Conservation (phyloP, 2,888 invertebrate species). For the Callimorpha dominula region DNA sequence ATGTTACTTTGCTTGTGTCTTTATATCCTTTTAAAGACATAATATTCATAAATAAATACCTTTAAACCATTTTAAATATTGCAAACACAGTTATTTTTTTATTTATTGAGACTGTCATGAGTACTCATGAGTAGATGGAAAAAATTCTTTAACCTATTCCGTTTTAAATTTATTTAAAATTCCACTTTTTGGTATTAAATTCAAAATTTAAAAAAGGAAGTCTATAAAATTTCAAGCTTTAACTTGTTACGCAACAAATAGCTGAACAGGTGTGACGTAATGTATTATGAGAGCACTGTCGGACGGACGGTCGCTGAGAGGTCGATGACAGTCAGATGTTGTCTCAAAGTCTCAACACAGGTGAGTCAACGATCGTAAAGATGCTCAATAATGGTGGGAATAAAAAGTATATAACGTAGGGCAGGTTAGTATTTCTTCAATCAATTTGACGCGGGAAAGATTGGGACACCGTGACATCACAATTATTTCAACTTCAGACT, state of each 20-base stretch:
- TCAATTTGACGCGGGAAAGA: conserved; percentile 19
- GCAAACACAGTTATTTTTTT: neutral
- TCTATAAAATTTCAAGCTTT: neutral
- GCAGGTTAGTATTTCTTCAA: conserved; percentile 20
- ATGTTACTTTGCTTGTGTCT: neutral
- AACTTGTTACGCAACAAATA: conserved; percentile 33
- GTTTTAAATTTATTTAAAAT: too few species aligned
- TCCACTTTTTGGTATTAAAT: neutral
- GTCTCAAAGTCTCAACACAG: conserved; percentile 13
- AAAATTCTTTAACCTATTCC: too few species aligned
- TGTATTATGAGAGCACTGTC: conserved; percentile 37
- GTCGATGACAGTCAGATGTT: conserved; percentile 41
- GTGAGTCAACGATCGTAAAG: conserved; percentile 34
- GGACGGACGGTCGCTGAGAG: conserved; percentile 28
- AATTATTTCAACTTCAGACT: neutral
- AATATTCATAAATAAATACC: neutral
- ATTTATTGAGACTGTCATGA: too few species aligned
- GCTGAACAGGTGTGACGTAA: conserved; percentile 32
- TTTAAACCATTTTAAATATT: neutral
- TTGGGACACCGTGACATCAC: conserved; percentile 10
- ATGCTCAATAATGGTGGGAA: conserved; percentile 27
- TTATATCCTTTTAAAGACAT: neutral
- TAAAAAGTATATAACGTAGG: conserved; percentile 17
- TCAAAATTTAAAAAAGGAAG: conserved; percentile 6
- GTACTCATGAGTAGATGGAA: too few species aligned